These are phyloP conservation scores for Dryobates pubescens DNA, from an alignment of 2,797 vertebrate species.

Conservation along the genomic window DNA sequence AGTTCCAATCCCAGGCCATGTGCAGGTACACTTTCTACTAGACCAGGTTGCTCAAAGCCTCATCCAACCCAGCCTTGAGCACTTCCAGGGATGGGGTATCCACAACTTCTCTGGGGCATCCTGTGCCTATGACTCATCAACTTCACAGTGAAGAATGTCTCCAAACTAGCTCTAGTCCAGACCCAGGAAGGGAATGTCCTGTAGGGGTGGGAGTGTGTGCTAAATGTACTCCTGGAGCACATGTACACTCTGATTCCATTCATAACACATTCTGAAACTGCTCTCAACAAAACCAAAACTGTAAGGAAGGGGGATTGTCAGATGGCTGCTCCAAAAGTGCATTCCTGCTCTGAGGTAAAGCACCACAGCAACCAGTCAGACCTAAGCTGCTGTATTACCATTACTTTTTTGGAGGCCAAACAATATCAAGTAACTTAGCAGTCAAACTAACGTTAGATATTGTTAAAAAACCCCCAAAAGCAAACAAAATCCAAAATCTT, in stretches of 20 bases:
- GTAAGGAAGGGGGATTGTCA: not conserved
- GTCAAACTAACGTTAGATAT: slow-evolving; percentile 3
- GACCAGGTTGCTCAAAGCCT: not conserved
- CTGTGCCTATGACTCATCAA: not conserved
- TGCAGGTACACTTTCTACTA: not conserved
- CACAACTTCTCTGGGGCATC: not conserved
- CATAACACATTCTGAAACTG: not conserved
- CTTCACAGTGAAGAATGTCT: not conserved
- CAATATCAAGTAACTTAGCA: not conserved
- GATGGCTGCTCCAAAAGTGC: not conserved
- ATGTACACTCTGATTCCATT: not conserved
- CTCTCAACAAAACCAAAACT: not conserved
- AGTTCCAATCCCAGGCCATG: not conserved
- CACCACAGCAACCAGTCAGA: not conserved
- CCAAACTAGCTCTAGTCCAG: rapidly evolving
- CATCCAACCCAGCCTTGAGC: not conserved
- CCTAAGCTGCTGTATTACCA: not conserved
- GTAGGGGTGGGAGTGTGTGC: not conserved
- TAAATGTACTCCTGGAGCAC: not conserved
- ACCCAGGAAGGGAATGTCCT: not conserved
- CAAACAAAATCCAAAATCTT: slow-evolving; percentile 29
- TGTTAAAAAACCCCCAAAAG: not conserved
- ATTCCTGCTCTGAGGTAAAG: not conserved
- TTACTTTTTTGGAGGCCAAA: not conserved
- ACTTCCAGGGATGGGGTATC: not conserved